Evolutionary conservation across 2,797 vertebrate genomes (phyloP), one percentile per base, ranked within the genome.

Genomic region (Nannoperca obscura): DNA sequence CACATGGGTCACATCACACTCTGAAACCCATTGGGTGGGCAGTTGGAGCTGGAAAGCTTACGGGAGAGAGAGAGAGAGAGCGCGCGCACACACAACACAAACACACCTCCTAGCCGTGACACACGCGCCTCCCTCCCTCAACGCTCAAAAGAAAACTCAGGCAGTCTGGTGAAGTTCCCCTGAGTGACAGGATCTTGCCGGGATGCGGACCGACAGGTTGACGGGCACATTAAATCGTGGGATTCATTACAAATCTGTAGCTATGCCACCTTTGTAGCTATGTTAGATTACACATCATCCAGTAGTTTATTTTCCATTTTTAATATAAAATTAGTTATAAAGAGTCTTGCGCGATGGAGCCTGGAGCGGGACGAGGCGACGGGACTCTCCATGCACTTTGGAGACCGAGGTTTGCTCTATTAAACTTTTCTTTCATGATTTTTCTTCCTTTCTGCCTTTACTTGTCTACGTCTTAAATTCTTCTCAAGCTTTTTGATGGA

Each of bases 361-460:
- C 70, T 59, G 84, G 76, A 75, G 80, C 67, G 38, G 73, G 78
- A 82, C 71, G 75, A 70, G 52, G 71, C 75, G 64, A 71, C 36
- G 71, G 85, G 81, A 90, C 72, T 80, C 79, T 59, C 52, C 32
- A 13, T 24, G 85, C 78, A 74, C 79, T 63, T 24, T 79, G 86
- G 85, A 83, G 61, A 76, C 27, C 77, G 30, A 94, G 93, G 94
- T 94, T 84, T 71, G 94, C 53, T 20, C 34, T 52, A 76, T 68
- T 10, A 42, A 9, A 52, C 7, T 27, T 47, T 44, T 42, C 2
- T 46, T 50, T 53, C 50, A 0, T 4, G 3, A 0, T 9, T 47
- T 40, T 14, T 17, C 24, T 63, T 49, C n/a, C 14, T 71, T 52
- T 8, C 8, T n/a, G 3, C 0, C 3, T 22, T 4, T 3, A 3